These are phyloP conservation scores for Oophaga pumilio DNA, from an alignment of 2,113 vertebrate genomes.

Conservation along the genomic window DNA sequence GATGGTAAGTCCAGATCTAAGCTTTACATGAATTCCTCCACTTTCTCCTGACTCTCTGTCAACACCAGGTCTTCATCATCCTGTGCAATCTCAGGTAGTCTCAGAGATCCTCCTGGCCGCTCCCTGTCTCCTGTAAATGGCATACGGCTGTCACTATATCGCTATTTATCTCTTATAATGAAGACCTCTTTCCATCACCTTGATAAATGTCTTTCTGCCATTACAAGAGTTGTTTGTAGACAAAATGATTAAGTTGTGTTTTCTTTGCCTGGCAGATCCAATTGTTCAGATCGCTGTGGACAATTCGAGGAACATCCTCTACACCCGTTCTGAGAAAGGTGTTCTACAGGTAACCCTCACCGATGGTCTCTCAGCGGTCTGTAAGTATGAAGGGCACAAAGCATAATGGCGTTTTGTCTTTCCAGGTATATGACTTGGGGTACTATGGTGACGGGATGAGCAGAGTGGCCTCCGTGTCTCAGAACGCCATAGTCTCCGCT, in stretches of 20 bases:
- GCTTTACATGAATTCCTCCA: too few species aligned
- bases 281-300: constrained; percentile 94
- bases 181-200: too few species aligned
- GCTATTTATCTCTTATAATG: too few species aligned
- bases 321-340: constrained; percentile 94
- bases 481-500: constrained; percentile 86
- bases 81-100: too few species aligned
- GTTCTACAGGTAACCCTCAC: constrained; percentile 83
- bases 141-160: too few species aligned
- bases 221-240: too few species aligned
- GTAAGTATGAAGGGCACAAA: neutral
- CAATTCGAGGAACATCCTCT: constrained; percentile 89
- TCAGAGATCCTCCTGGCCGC: too few species aligned
- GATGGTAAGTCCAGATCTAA: constrained; percentile 79
- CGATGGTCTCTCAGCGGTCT: neutral
- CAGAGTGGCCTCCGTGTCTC: constrained; percentile 91
- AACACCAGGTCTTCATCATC: too few species aligned
- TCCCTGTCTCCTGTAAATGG: too few species aligned
- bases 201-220: too few species aligned
- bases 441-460: constrained; percentile 90
- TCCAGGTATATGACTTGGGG: constrained; percentile 91
- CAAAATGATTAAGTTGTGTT: too few species aligned
- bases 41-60: too few species aligned
- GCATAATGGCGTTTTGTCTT: neutral
- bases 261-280: constrained; percentile 78